Evolutionary conservation across 2,113 vertebrate genomes (phyloP).

Genomic region (Ciconia boyciana): DNA sequence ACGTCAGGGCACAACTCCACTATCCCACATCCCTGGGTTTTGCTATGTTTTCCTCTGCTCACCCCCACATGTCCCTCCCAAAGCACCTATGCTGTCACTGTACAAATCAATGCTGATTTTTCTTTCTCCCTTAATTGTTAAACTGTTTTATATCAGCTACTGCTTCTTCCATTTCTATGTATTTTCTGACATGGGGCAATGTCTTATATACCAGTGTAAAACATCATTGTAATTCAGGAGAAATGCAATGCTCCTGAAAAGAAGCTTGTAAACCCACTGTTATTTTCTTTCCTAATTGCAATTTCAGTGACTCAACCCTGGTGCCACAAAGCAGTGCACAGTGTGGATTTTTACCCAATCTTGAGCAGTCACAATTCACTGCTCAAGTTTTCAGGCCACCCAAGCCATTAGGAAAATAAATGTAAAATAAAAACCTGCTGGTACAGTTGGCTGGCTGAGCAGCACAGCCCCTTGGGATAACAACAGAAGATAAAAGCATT

Average conservation of each 20-base stretch:
- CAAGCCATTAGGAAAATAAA: constrained; percentile 36
- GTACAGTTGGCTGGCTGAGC: background rate
- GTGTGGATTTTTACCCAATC: constrained; percentile 1
- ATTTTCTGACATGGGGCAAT: background rate
- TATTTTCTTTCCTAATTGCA: background rate
- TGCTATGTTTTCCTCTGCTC: background rate
- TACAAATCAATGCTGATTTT: background rate
- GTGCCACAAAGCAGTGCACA: constrained; percentile 1
- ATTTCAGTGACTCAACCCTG: constrained; percentile 4
- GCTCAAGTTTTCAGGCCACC: constrained; percentile 25
- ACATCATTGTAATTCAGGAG: background rate
- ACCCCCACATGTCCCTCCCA: background rate
- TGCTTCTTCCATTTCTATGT: background rate
- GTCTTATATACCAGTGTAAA: background rate
- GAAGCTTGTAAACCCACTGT: background rate
- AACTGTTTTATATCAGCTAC: background rate
- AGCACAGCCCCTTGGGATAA: background rate
- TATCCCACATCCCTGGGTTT: background rate
- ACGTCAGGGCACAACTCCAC: background rate
- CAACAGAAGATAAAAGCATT: background rate
- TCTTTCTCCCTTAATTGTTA: background rate
- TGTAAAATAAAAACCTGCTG: constrained; percentile 28
- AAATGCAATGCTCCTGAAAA: background rate
- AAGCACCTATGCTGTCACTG: background rate
- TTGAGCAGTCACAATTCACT: constrained; percentile 33